phyloP scores from a whole-genome alignment of 2,113 vertebrate genomes.

The Cyphomyrus plagiostoma region DNA sequence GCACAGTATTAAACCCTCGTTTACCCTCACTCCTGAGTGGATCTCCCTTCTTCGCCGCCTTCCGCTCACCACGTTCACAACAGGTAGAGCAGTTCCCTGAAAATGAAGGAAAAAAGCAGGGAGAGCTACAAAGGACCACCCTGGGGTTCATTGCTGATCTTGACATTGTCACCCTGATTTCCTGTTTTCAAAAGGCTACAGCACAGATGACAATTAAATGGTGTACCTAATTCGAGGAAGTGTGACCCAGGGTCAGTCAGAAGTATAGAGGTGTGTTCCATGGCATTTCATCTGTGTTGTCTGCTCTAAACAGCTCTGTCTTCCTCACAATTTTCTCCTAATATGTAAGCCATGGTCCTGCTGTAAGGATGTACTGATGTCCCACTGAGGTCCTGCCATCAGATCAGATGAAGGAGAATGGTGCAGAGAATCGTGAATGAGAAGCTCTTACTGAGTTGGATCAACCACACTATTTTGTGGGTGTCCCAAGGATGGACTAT shows the following conservation, averaged over 20 bases:
- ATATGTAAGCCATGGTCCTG: neutral
- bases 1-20: too few species aligned
- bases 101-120: neutral
- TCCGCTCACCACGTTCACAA: too few species aligned
- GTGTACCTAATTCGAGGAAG: neutral
- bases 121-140: neutral
- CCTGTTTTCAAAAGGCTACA: conserved; percentile 4
- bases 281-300: neutral
- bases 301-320: conserved; percentile 1
- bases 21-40: too few species aligned
- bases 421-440: neutral
- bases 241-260: neutral
- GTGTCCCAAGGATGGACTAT: neutral
- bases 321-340: neutral
- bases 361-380: neutral
- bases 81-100: neutral
- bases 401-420: neutral
- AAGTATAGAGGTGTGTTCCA: neutral
- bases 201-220: conserved; percentile 2
- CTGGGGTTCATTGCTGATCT: neutral
- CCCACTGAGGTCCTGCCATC: neutral
- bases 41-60: too few species aligned
- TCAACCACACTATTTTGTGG: neutral
- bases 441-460: neutral
- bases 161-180: neutral